phyloP scores from a whole-genome alignment of 1,140 invertebrate species.

The Hyles euphorbiae region DNA sequence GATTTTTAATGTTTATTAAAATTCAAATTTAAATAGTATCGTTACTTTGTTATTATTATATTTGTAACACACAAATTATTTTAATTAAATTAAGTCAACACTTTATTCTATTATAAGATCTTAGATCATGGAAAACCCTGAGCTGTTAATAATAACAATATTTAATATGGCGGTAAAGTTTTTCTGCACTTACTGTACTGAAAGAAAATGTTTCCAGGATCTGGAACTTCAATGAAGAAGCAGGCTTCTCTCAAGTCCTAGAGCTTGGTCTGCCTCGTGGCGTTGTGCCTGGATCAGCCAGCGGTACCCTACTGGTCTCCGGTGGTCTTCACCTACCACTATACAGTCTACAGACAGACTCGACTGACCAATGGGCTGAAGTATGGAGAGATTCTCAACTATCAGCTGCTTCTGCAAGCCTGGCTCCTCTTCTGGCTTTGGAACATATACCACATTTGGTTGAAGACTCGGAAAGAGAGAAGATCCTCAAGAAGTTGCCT shows the following conservation, averaged over 20 bases:
- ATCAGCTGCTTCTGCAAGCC: conserved; percentile 54
- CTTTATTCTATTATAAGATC: too few species aligned
- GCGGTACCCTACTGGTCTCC: conserved; percentile 76
- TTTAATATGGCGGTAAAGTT: too few species aligned
- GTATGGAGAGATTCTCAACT: conserved; percentile 61
- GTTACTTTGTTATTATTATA: too few species aligned
- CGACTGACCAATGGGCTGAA: conserved; percentile 49
- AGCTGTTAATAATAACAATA: too few species aligned
- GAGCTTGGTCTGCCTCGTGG: conserved; percentile 78
- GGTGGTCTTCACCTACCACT: conserved; percentile 77
- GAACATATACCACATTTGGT: conserved; percentile 72
- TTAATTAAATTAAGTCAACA: too few species aligned
- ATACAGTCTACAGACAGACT: conserved; percentile 49
- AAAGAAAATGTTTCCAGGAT: conserved; percentile 66
- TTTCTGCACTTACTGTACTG: too few species aligned
- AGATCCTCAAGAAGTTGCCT: conserved; percentile 70
- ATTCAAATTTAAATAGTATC: too few species aligned
- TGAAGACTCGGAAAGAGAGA: conserved; percentile 62
- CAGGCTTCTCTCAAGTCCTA: conserved; percentile 80
- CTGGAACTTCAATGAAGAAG: conserved; percentile 82
- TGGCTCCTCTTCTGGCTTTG: conserved; percentile 63
- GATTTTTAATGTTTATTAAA: background rate
- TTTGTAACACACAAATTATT: too few species aligned
- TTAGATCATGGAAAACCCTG: too few species aligned
- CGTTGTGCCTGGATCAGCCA: conserved; percentile 78